Evolutionary conservation across 2,113 vertebrate genomes (phyloP).

Genomic region (Odocoileus hemionus): DNA sequence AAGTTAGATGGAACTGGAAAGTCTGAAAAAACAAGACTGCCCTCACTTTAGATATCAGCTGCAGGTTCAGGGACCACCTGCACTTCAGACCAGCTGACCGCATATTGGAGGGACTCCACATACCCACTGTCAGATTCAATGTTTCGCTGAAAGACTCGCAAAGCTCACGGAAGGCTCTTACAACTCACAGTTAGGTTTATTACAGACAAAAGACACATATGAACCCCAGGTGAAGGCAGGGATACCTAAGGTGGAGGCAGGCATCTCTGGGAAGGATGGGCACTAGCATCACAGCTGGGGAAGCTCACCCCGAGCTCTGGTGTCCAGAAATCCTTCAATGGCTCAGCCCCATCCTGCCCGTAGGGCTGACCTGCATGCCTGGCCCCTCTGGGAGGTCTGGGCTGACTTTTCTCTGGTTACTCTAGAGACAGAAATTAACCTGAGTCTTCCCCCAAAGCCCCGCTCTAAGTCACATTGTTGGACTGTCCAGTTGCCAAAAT

Average conservation of each 20-base stretch:
- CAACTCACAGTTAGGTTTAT: neutral
- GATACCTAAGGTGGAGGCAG: neutral
- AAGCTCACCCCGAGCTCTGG: neutral
- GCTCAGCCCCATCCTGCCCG: neutral
- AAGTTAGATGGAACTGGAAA: neutral
- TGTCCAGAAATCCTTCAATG: too few species aligned
- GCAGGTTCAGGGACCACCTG: neutral
- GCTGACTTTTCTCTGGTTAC: neutral
- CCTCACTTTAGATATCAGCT: neutral
- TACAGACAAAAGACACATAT: neutral
- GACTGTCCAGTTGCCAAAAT: neutral
- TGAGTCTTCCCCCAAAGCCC: too few species aligned
- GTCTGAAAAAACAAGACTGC: neutral
- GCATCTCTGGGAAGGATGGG: neutral
- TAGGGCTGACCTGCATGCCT: neutral
- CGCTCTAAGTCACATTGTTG: neutral
- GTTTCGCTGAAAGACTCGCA: neutral
- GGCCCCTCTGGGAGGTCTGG: neutral
- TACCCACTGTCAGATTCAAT: too few species aligned
- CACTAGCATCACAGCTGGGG: fast-evolving
- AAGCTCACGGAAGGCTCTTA: neutral
- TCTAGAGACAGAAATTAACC: neutral
- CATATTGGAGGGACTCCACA: neutral
- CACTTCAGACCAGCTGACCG: neutral
- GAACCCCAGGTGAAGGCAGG: neutral